A percentile compares a stretch with the other conserved stretches of the same genome.
phyloP scores from a whole-genome alignment of 2,113 vertebrate genomes.

The Plecturocebus donacophilus region DNA sequence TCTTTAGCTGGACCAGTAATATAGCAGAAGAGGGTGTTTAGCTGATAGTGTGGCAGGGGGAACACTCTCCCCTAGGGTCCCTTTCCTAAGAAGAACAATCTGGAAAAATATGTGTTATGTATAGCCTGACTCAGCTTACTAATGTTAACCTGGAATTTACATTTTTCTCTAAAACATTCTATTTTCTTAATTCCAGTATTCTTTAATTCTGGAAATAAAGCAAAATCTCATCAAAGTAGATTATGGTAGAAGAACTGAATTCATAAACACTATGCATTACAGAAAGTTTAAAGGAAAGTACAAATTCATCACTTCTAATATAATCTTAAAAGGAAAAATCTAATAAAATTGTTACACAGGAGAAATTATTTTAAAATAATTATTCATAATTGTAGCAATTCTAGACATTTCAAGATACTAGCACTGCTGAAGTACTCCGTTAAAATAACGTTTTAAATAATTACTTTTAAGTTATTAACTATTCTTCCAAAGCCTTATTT shows the following conservation, averaged over 20 bases:
- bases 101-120: background rate
- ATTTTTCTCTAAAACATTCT: constrained; percentile 4
- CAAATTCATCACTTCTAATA: background rate
- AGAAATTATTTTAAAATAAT: constrained; percentile 41
- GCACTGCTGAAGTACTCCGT: background rate
- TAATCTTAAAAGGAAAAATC: background rate
- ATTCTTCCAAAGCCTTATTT: background rate
- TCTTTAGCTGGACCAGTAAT: background rate
- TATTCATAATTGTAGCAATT: background rate
- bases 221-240: background rate
- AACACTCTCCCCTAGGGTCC: background rate
- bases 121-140: background rate
- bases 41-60: background rate
- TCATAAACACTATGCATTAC: background rate
- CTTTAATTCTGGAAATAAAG: constrained; percentile 43
- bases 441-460: constrained; percentile 25
- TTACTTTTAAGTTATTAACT: constrained; percentile 32
- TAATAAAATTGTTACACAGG: background rate
- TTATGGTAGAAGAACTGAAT: background rate
- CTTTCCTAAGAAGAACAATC: background rate
- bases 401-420: background rate
- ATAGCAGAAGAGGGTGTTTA: background rate
- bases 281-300: constrained; percentile 55
- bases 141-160: background rate
- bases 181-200: constrained; percentile 30